Conservation (phyloP, 2,113 vertebrate species). For the Solea senegalensis region DNA sequence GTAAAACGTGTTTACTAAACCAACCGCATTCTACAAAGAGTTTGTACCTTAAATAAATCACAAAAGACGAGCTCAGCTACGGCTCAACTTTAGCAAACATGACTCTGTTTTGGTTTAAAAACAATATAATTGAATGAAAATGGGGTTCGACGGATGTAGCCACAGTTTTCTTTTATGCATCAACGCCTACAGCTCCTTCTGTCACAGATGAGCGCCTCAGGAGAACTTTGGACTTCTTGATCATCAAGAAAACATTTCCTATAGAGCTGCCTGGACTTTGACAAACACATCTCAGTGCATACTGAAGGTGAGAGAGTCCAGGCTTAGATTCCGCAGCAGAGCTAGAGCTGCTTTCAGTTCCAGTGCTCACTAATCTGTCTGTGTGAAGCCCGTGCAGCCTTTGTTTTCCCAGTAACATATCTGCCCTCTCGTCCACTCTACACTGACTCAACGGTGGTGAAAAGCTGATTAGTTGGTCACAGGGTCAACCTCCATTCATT, state of each 20-base stretch:
- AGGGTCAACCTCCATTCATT: constrained; percentile 79
- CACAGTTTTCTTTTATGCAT: constrained; percentile 14
- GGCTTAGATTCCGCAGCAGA: constrained; percentile 58
- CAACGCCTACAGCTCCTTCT: constrained; percentile 1
- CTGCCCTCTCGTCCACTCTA: constrained; percentile 46
- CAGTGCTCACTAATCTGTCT: constrained; percentile 55
- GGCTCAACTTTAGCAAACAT: neutral
- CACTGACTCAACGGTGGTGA: constrained; percentile 57
- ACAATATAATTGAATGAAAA: too few relatives aligned
- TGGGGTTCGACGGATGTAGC: too few relatives aligned
- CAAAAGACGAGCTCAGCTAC: constrained; percentile 31
- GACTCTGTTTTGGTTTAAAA: too few relatives aligned
- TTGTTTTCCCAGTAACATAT: constrained; percentile 51
- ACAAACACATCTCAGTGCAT: constrained; percentile 55
- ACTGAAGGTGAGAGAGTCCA: constrained; percentile 49
- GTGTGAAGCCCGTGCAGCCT: constrained; percentile 32
- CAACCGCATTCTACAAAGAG: constrained; percentile 24
- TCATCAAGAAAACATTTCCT: constrained; percentile 47
- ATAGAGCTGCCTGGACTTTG: constrained; percentile 43
- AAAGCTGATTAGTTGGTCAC: constrained; percentile 80
- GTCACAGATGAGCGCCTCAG: constrained; percentile 14
- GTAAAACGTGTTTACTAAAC: neutral
- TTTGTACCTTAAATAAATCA: constrained; percentile 36
- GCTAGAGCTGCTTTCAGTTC: constrained; percentile 56
- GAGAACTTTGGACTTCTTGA: constrained; percentile 23